Conservation (phyloP, 2,797 vertebrate genomes). For the Coregonus suidteri region DNA sequence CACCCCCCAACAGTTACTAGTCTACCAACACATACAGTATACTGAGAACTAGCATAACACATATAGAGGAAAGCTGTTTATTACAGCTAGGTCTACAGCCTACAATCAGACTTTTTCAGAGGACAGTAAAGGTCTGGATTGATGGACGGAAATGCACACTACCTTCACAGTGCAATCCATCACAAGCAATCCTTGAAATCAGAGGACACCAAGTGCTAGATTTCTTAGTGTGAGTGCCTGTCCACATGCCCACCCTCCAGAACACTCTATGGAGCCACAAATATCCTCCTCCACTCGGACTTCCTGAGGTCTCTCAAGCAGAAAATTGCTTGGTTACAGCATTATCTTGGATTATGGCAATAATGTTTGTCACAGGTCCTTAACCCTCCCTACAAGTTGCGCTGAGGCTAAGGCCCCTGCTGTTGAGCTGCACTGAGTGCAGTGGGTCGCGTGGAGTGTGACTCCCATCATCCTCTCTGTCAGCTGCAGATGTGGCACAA, state of each 20-base stretch:
- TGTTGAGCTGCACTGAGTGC: constrained; percentile 60
- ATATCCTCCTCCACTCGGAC: constrained; percentile 79
- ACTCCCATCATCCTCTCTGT: constrained; percentile 72
- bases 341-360: constrained; percentile 85
- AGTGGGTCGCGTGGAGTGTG: constrained; percentile 55
- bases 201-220: constrained; percentile 73
- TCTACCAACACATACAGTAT: no score
- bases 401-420: constrained; percentile 66
- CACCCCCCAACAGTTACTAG: background rate
- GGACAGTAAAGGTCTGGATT: background rate
- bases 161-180: constrained; percentile 58
- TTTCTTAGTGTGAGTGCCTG: constrained; percentile 75
- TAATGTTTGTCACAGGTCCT: constrained; percentile 77
- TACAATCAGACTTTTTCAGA: background rate
- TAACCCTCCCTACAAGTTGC: constrained; percentile 74
- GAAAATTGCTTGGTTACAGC: constrained; percentile 84
- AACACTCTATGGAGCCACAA: constrained; percentile 79
- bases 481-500: constrained; percentile 53
- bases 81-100: background rate
- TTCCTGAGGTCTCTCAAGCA: constrained; percentile 80
- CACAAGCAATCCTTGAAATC: constrained; percentile 73
- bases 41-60: no score
- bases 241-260: constrained; percentile 77
- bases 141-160: constrained; percentile 47
- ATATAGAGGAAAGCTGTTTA: no score